Conservation (phyloP, 2,888 invertebrate species). For the Celastrina argiolus region DNA sequence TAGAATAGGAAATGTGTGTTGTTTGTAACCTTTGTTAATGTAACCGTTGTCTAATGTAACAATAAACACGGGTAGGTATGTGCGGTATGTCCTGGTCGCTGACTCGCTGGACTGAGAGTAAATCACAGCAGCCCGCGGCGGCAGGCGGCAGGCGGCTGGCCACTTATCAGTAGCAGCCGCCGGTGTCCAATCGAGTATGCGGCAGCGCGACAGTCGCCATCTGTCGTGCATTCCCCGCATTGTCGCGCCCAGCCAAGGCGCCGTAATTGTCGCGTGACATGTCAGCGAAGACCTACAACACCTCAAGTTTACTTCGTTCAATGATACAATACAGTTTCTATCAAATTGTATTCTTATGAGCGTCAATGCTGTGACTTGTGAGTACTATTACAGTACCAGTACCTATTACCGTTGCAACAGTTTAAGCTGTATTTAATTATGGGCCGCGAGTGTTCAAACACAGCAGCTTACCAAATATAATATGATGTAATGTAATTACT, state of each 20-base stretch:
- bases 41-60: neutral
- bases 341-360: no score
- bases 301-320: no score
- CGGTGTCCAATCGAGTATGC: constrained; percentile 4
- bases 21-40: neutral
- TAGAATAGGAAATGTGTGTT: neutral
- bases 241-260: neutral
- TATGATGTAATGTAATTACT: no score
- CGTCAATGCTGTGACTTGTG: no score
- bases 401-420: no score
- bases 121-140: neutral
- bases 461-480: no score
- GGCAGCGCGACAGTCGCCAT: neutral
- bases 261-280: neutral
- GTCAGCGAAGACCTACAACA: neutral
- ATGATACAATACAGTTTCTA: no score
- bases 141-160: no score
- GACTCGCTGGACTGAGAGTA: neutral
- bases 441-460: no score
- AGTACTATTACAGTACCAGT: no score
- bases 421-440: no score
- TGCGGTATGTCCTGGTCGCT: neutral
- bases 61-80: neutral
- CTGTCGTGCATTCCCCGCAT: neutral
- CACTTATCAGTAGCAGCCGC: neutral